Evolutionary conservation across 1,140 invertebrate species (phyloP), one percentile per base, ranked within the genome.

Genomic region (Trachymyrmex septentrionalis): DNA sequence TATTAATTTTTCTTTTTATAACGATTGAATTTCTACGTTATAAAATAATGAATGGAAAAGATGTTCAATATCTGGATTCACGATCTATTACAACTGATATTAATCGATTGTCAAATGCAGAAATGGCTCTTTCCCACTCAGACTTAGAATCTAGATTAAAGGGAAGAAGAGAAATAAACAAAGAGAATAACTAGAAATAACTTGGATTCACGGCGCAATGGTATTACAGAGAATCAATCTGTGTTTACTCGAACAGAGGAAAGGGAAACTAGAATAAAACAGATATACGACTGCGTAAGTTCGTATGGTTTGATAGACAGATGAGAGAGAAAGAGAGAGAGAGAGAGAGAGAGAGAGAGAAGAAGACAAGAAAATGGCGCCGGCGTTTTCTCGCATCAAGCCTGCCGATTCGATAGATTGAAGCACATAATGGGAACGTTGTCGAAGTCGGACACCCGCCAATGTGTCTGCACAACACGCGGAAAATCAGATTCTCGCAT

Each of bases 361-460:
- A 34, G 19, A 38, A 48, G 48, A 78, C 19, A 12, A 48, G 14
- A 66, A 85, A 66, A 63, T 21, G 53, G 24, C 67, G 67, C 19
- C 64, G 34, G 24, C 48, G 21, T 59, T 72, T 72, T 82, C 80
- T 59, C 53, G 34, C 10, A 50, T n/a, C 14, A 72, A 48, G 80
- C 19, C 19, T 57, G 67, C 21, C 19, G 67, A 72, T 82, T 82
- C 67, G 67, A 38, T 61, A 27, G 80, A 12, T 82, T 21, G 34
- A 59, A 73, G 78, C 14, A 71, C n/a, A 38, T 84, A 84, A 84
- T 84, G 80, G 34, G 14, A 75, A 84, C 80, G 7, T 84, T 84
- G 80, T 84, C 53, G 7, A 19, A 48, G 80, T 84, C 67, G 7
- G 19, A 48, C 55, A 24, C 19, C 21, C 19, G n/a, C 38, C 21